Percentiles rank a stretch among this genome's conserved stretches.
Evolutionary conservation across 2,888 invertebrate genomes (phyloP).

Genomic region (Magallana nippona): DNA sequence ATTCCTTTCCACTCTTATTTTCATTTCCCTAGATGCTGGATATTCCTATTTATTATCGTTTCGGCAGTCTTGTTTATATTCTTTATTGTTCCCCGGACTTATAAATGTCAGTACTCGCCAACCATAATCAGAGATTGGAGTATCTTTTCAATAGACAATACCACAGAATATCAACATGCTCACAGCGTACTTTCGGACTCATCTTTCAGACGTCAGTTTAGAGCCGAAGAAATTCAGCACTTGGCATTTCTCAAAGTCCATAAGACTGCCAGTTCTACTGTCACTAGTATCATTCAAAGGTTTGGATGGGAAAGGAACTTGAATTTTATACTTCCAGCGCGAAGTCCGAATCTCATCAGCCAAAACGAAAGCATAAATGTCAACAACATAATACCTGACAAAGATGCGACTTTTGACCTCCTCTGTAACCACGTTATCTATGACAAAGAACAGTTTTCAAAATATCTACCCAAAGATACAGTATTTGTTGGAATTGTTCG

Average conservation of each 20-base stretch:
- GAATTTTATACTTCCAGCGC: constrained; percentile 57
- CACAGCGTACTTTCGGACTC: constrained; percentile 3
- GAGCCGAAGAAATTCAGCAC: constrained; percentile 40
- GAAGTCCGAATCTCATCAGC: constrained; percentile 58
- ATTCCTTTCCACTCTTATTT: too few species aligned
- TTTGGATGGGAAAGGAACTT: constrained; percentile 57
- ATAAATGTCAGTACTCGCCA: background rate
- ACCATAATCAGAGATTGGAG: background rate
- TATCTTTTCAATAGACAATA: background rate
- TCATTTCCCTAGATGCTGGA: too few species aligned
- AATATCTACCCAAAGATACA: constrained; percentile 56
- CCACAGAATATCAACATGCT: background rate
- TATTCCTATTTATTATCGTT: too few species aligned
- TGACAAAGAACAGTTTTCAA: constrained; percentile 50
- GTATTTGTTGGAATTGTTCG: constrained; percentile 59
- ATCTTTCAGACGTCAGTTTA: background rate
- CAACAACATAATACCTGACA: constrained; percentile 51
- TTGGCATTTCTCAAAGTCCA: constrained; percentile 59
- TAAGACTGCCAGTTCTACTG: constrained; percentile 56
- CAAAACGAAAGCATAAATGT: constrained; percentile 46
- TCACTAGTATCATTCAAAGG: constrained; percentile 50
- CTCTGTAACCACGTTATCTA: constrained; percentile 62
- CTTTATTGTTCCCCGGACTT: background rate
- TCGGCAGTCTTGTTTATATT: too few species aligned
- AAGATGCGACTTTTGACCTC: constrained; percentile 53